phyloP scores from a whole-genome alignment of 1,140 invertebrate species.

The Lordiphosa clarofinis region DNA sequence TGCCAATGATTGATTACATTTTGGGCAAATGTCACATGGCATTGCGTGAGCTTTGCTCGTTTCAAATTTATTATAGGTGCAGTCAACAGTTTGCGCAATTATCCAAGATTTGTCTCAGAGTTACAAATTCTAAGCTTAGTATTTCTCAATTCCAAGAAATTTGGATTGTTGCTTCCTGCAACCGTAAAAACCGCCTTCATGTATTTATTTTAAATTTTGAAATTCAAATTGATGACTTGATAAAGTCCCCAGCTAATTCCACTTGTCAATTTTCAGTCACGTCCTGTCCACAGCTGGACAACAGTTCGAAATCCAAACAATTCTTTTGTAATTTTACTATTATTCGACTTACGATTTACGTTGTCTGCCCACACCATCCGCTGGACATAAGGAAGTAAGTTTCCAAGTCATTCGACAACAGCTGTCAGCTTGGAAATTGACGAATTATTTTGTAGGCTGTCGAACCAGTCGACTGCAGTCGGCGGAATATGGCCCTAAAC shows the following conservation, averaged over 20 bases:
- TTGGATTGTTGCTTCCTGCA: too few species aligned
- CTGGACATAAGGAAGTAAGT: conserved; percentile 51
- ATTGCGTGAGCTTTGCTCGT: conserved; percentile 7
- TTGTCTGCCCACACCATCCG: conserved; percentile 41
- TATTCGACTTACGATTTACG: conserved; percentile 38
- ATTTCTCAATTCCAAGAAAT: too few species aligned
- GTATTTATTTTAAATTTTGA: too few species aligned
- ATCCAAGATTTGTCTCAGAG: too few species aligned
- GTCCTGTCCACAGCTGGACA: conserved; percentile 38
- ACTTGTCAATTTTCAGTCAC: conserved; percentile 34
- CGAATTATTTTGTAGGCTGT: conserved; percentile 14
- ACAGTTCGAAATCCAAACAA: conserved; percentile 19
- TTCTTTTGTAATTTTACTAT: conserved; percentile 49
- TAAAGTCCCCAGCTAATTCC: conserved; percentile 22
- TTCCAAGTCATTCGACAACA: conserved; percentile 17
- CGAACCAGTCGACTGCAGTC: conserved; percentile 17
- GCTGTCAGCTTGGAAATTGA: conserved; percentile 18
- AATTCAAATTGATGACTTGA: neutral
- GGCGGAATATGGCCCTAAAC: conserved; percentile 21
- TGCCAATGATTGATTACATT: conserved; percentile 39
- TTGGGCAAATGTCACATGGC: conserved; percentile 42
- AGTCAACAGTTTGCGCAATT: too few species aligned
- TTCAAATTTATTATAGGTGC: too few species aligned
- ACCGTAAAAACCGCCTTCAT: too few species aligned
- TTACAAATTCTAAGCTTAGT: too few species aligned